phyloP scores from a whole-genome alignment of 2,888 invertebrate genomes.

The Branchellion lobata region DNA sequence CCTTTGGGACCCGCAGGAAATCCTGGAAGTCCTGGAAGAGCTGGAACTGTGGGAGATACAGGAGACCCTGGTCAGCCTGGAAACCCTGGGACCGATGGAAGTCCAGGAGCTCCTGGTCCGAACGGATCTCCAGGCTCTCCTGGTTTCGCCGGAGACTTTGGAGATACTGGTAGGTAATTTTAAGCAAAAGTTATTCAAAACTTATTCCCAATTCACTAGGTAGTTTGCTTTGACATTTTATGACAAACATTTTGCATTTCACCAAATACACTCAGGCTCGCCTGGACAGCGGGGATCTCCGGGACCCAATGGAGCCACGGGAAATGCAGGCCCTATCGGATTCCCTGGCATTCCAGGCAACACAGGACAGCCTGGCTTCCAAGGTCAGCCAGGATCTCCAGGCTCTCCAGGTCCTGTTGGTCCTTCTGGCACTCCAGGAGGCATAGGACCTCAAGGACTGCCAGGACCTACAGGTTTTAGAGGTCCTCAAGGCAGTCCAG shows the following conservation, averaged over 20 bases:
- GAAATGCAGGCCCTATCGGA: constrained; percentile 1
- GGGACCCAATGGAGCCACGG: neutral
- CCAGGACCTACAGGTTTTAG: constrained; percentile 43
- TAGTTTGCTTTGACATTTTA: no score
- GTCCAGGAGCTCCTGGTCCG: constrained; percentile 48
- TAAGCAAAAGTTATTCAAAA: neutral
- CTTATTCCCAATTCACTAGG: no score
- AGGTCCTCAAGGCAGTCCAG: constrained; percentile 32
- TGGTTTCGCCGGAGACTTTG: constrained; percentile 56
- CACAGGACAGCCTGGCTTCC: constrained; percentile 40
- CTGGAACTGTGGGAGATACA: constrained; percentile 47
- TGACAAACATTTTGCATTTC: no score
- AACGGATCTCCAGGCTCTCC: constrained; percentile 47
- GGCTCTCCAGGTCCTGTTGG: constrained; percentile 43
- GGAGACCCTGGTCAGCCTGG: constrained; percentile 49
- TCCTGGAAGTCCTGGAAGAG: constrained; percentile 50
- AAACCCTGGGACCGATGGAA: constrained; percentile 48
- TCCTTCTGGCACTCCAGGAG: constrained; percentile 47
- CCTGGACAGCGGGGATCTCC: constrained; percentile 12
- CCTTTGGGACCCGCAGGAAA: constrained; percentile 53
- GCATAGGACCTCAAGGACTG: constrained; percentile 50
- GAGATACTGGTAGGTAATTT: constrained; percentile 40
- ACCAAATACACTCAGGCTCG: neutral
- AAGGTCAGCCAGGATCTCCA: constrained; percentile 40
- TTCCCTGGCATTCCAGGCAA: neutral